Percentiles rank a stretch among this genome's conserved stretches.
These are phyloP conservation scores for Serrognathus titanus DNA, from an alignment of 2,888 invertebrate species.

Conservation along the genomic window DNA sequence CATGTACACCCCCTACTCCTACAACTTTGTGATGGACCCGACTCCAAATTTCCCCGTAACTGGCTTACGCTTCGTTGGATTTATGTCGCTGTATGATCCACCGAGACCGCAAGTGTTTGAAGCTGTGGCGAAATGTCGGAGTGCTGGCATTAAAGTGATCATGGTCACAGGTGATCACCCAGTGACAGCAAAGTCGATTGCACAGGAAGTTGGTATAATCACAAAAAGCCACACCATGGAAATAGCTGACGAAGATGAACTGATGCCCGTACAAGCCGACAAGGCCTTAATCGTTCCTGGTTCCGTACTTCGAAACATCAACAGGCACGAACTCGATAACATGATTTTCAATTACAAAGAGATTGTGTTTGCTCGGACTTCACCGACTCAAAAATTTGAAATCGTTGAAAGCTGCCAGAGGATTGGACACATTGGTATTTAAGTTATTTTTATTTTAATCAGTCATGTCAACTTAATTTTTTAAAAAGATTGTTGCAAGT, in stretches of 20 bases:
- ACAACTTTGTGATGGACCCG: conserved; percentile 58
- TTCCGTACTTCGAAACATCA: conserved; percentile 49
- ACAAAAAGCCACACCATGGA: conserved; percentile 47
- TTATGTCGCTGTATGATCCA: conserved; percentile 64
- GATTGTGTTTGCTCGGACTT: conserved; percentile 61
- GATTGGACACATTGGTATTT: conserved; percentile 67
- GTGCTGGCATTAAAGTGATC: conserved; percentile 75
- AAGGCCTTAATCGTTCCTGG: conserved; percentile 58
- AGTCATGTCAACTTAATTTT: neutral
- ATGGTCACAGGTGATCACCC: conserved; percentile 85
- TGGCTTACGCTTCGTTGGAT: conserved; percentile 61
- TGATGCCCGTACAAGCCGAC: conserved; percentile 30
- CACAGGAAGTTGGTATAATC: conserved; percentile 70
- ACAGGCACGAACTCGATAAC: conserved; percentile 51
- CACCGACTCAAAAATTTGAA: conserved; percentile 55
- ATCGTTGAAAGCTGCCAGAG: conserved; percentile 81
- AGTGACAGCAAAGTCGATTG: conserved; percentile 75
- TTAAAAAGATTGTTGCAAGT: no score
- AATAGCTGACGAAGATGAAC: conserved; percentile 34
- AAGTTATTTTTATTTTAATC: neutral
- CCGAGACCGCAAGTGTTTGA: conserved; percentile 64
- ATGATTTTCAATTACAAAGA: conserved; percentile 58
- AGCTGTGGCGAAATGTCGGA: conserved; percentile 66
- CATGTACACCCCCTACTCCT: conserved; percentile 52
- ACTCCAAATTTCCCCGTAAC: conserved; percentile 65